Conservation (phyloP, 1,140 invertebrate genomes). For the Pogonomyrmex barbatus region DNA sequence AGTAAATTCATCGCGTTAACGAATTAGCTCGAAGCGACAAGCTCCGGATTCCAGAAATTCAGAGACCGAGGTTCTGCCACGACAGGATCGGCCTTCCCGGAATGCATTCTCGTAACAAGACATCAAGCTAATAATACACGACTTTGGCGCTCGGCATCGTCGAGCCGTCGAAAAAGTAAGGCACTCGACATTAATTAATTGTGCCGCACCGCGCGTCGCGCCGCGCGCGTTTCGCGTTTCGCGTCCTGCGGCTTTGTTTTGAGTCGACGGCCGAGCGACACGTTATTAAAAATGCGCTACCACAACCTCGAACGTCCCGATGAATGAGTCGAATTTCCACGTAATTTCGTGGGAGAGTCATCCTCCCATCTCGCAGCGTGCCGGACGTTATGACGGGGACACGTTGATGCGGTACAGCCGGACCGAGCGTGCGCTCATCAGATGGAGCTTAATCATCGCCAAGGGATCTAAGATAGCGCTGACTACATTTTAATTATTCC, state of each 20-base stretch:
- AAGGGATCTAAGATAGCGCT: constrained; percentile 78
- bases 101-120: constrained; percentile 77
- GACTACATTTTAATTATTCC: constrained; percentile 81
- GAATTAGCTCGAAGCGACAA: constrained; percentile 74
- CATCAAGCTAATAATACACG: constrained; percentile 81
- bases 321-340: constrained; percentile 10
- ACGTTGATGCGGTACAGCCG: constrained; percentile 34
- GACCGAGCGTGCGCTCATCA: constrained; percentile 60
- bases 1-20: constrained; percentile 75
- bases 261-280: neutral
- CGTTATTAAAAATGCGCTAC: neutral
- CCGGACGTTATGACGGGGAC: constrained; percentile 51
- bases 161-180: constrained; percentile 70
- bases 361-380: constrained; percentile 39
- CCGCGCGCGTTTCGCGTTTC: constrained; percentile 20
- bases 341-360: constrained; percentile 56
- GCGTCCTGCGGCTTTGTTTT: constrained; percentile 3
- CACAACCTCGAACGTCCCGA: neutral
- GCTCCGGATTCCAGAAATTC: constrained; percentile 80
- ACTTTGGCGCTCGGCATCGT: constrained; percentile 10
- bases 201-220: neutral
- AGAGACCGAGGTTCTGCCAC: constrained; percentile 57
- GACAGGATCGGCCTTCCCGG: constrained; percentile 68
- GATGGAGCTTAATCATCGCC: constrained; percentile 76
- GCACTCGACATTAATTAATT: constrained; percentile 69